Conservation (phyloP, 2,888 invertebrate species). For the Strigamia transsilvanica region DNA sequence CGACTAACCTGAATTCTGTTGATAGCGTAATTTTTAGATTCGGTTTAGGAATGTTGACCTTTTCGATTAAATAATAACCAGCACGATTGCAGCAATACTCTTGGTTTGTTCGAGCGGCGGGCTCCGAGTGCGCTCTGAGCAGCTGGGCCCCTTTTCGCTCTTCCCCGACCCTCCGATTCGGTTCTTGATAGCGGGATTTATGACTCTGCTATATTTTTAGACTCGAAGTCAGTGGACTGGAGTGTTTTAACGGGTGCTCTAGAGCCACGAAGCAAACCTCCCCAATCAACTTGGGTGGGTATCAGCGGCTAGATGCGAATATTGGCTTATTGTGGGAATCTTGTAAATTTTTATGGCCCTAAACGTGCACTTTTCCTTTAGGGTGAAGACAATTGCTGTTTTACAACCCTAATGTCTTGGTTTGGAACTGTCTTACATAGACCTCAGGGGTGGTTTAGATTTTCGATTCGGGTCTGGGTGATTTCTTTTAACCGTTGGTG, state of each 20-base stretch:
- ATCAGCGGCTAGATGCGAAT: constrained; percentile 7
- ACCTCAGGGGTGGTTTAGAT: constrained; percentile 21
- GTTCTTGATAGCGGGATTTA: constrained; percentile 28
- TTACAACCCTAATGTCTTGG: constrained; percentile 22
- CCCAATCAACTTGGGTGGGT: constrained; percentile 12
- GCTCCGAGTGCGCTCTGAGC: constrained; percentile 44
- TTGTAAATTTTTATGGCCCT: constrained; percentile 3
- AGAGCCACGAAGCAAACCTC: not conserved
- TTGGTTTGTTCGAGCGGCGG: constrained; percentile 52
- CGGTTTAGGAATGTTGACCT: not conserved
- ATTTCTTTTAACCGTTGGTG: constrained; percentile 2
- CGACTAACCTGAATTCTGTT: constrained; percentile 24
- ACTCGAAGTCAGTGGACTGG: constrained; percentile 37
- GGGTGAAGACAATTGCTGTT: constrained; percentile 40
- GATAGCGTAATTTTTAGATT: not conserved
- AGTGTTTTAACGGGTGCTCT: constrained; percentile 16
- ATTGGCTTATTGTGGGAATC: constrained; percentile 3
- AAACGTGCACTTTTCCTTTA: not conserved
- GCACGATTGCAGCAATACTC: constrained; percentile 53
- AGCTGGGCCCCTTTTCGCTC: constrained; percentile 39
- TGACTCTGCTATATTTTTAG: constrained; percentile 46
- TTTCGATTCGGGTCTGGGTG: not conserved
- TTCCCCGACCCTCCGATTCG: constrained; percentile 34
- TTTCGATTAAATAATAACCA: not conserved
- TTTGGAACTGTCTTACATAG: constrained; percentile 21